Conservation (phyloP, 53 echinoderm and acorn worm genomes). For the Temnopleurus reevesii region DNA sequence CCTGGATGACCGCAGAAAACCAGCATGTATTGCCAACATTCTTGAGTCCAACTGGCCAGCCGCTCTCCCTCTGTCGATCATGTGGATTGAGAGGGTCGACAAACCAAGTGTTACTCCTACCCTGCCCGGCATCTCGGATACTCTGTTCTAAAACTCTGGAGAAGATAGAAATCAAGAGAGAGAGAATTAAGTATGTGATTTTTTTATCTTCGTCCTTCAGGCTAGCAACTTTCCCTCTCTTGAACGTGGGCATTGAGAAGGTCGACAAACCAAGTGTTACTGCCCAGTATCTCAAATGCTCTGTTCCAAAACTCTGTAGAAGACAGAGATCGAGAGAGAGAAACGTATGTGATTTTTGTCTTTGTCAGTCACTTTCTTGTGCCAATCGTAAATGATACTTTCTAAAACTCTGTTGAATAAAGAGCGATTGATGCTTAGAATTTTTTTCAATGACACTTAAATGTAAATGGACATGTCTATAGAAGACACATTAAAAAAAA, state of each 20-base stretch:
- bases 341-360: not conserved
- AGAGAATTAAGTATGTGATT: too few relatives aligned
- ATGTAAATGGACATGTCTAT: too few relatives aligned
- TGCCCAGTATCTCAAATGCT: constrained; percentile 83
- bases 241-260: constrained; percentile 92
- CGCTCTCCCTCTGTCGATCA: constrained; percentile 86
- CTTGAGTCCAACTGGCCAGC: constrained; percentile 98
- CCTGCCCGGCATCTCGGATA: constrained; percentile 76
- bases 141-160: constrained; percentile 93
- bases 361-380: too few relatives aligned
- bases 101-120: constrained; percentile 81
- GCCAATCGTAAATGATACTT: too few relatives aligned
- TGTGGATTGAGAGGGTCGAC: constrained; percentile 94
- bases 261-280: constrained; percentile 89
- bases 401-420: too few relatives aligned
- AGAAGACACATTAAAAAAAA: too few relatives aligned
- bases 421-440: too few relatives aligned
- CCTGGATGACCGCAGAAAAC: constrained; percentile 99
- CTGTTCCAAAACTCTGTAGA: constrained; percentile 86
- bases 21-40: constrained; percentile 99
- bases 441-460: too few relatives aligned
- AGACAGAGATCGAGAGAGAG: not conserved
- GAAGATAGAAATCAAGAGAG: not conserved
- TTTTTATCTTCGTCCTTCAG: too few relatives aligned
- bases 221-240: constrained; percentile 90